These are phyloP conservation scores for Todiramphus saurophagus DNA, from an alignment of 2,113 vertebrate species.

Conservation along the genomic window DNA sequence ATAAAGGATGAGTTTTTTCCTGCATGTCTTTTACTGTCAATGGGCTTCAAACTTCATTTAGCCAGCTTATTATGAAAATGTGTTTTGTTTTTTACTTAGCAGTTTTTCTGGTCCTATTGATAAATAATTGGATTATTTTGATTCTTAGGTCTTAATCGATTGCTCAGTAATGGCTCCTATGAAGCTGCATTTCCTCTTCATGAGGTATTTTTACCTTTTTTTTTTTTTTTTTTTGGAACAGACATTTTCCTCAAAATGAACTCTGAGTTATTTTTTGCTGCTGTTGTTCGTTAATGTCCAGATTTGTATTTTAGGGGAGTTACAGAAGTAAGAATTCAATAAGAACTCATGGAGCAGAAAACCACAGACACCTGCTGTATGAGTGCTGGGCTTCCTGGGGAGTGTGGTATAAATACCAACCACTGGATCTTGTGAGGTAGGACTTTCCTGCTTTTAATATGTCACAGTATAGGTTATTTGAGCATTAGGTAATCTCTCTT, in stretches of 20 bases:
- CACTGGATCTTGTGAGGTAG: conserved; percentile 91
- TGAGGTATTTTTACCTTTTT: conserved; percentile 80
- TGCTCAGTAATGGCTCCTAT: conserved; percentile 93
- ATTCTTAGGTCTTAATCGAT: conserved; percentile 87
- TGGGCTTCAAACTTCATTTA: background rate
- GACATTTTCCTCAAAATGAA: background rate
- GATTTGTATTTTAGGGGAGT: conserved; percentile 82
- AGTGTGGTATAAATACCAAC: conserved; percentile 97
- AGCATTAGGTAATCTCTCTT: background rate
- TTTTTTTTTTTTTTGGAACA: background rate
- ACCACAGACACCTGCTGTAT: conserved; percentile 91
- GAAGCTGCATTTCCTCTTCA: conserved; percentile 95
- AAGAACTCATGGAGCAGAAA: conserved; percentile 88
- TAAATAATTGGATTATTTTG: conserved; percentile 48
- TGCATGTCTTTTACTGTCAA: background rate
- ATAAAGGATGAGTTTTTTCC: background rate
- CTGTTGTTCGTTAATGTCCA: background rate
- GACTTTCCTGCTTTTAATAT: background rate
- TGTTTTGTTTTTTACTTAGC: background rate
- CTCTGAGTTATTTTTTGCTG: background rate
- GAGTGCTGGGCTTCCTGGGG: conserved; percentile 95
- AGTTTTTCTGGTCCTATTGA: background rate
- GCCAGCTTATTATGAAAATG: background rate
- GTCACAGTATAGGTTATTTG: background rate
- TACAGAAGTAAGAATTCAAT: conserved; percentile 93